phyloP scores from a whole-genome alignment of 2,113 vertebrate genomes.

The Salvelinus alpinus region DNA sequence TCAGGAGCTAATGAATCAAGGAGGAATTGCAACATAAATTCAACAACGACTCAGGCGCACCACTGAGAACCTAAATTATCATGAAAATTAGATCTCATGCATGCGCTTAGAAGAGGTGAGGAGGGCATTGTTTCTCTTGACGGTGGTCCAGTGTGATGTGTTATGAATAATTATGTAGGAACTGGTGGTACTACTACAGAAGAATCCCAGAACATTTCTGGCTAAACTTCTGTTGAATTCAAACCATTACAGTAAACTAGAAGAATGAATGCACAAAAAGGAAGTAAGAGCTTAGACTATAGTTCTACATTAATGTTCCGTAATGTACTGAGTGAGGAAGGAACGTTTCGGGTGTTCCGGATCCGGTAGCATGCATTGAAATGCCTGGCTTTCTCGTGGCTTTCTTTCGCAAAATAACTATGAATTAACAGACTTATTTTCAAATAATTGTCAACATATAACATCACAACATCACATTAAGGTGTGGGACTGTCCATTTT shows the following conservation, averaged over 20 bases:
- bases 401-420: no score
- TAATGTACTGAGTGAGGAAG: neutral
- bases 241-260: neutral
- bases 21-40: slow-evolving; percentile 36
- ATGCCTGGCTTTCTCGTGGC: no score
- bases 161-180: slow-evolving; percentile 1
- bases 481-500: no score
- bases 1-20: slow-evolving; percentile 39
- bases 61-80: slow-evolving; percentile 19
- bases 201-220: neutral
- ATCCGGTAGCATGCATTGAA: no score
- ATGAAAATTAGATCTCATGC: slow-evolving; percentile 25
- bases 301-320: neutral
- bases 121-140: neutral
- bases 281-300: slow-evolving; percentile 5
- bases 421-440: no score
- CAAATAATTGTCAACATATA: no score
- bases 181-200: neutral
- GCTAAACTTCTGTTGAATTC: neutral
- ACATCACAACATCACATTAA: no score
- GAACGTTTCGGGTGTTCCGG: neutral
- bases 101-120: slow-evolving; percentile 25
- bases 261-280: neutral
- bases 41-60: slow-evolving; percentile 23
- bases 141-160: no score